Evolutionary conservation across 1,140 invertebrate species (phyloP).

Genomic region (Venustaconcha ellipsiformis): DNA sequence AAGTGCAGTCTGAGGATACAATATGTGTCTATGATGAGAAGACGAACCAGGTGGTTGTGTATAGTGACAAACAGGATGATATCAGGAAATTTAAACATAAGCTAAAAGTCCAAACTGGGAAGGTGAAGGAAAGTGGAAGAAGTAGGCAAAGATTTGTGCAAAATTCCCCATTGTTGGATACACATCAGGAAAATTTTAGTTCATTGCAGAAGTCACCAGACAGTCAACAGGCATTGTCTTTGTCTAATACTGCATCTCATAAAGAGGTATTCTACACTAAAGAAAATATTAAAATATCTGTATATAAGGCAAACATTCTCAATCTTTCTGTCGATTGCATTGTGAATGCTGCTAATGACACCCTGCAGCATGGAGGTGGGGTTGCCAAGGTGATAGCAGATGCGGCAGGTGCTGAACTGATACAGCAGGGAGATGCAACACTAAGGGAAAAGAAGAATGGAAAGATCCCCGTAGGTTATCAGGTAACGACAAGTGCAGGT

Average conservation of each 20-base stretch:
- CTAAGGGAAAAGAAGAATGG: slow-evolving; percentile 12
- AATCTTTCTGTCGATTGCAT: slow-evolving; percentile 86
- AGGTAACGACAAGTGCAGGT: slow-evolving; percentile 26
- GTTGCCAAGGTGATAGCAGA: slow-evolving; percentile 83
- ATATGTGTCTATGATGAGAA: too few relatives aligned
- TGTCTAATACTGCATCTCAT: neutral
- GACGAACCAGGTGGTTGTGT: too few relatives aligned
- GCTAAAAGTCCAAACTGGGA: too few relatives aligned
- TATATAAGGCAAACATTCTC: slow-evolving; percentile 82
- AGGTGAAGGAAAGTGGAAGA: too few relatives aligned
- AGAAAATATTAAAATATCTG: slow-evolving; percentile 22
- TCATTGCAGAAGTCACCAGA: too few relatives aligned
- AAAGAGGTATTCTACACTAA: neutral
- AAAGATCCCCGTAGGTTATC: slow-evolving; percentile 26
- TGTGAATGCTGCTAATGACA: slow-evolving; percentile 89
- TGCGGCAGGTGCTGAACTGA: slow-evolving; percentile 31
- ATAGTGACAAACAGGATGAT: too few relatives aligned
- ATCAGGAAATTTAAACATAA: too few relatives aligned
- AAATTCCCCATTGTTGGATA: too few relatives aligned
- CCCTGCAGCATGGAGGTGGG: slow-evolving; percentile 88
- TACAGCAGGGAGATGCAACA: slow-evolving; percentile 29
- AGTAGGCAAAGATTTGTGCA: too few relatives aligned
- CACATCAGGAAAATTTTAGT: too few relatives aligned
- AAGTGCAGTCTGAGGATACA: too few relatives aligned
- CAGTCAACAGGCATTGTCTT: too few relatives aligned